Evolutionary conservation across 2,113 vertebrate genomes (phyloP).

Genomic region (Hippocampus guttulatus): DNA sequence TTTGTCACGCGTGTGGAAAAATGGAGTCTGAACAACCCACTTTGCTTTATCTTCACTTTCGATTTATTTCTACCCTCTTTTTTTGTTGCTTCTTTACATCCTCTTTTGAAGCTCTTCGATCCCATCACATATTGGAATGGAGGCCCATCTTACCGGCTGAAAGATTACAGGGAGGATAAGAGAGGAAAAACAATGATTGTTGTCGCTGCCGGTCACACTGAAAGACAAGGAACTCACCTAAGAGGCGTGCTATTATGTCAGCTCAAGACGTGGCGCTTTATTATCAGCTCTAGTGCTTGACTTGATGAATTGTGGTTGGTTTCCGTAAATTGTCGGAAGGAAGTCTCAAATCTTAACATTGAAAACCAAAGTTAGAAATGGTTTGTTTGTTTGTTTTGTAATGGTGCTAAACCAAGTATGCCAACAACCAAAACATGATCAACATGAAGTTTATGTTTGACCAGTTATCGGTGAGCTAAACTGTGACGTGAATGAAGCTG

Average conservation of each 20-base stretch:
- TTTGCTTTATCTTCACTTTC: conserved; percentile 22
- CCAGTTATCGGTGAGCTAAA: no score
- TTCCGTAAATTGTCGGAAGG: background rate
- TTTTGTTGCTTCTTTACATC: background rate
- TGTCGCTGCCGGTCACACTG: conserved; percentile 20
- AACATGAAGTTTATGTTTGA: no score
- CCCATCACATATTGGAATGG: conserved; percentile 10
- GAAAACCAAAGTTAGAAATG: no score
- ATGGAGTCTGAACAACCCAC: background rate
- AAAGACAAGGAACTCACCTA: background rate
- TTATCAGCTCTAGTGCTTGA: background rate
- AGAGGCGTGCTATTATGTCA: background rate
- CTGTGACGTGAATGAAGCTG: no score
- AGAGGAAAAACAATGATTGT: conserved; percentile 13
- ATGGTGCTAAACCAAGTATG: no score
- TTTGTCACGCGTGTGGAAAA: background rate
- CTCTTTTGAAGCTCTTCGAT: background rate
- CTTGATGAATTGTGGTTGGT: background rate
- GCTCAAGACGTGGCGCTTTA: background rate
- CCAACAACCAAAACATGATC: no score
- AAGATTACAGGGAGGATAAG: conserved; percentile 15
- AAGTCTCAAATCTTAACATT: no score
- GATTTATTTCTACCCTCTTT: conserved; percentile 1
- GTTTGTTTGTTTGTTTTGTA: no score
- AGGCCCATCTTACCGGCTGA: conserved; percentile 1